Conservation (phyloP, 2,113 vertebrate species). For the Gulo gulo region DNA sequence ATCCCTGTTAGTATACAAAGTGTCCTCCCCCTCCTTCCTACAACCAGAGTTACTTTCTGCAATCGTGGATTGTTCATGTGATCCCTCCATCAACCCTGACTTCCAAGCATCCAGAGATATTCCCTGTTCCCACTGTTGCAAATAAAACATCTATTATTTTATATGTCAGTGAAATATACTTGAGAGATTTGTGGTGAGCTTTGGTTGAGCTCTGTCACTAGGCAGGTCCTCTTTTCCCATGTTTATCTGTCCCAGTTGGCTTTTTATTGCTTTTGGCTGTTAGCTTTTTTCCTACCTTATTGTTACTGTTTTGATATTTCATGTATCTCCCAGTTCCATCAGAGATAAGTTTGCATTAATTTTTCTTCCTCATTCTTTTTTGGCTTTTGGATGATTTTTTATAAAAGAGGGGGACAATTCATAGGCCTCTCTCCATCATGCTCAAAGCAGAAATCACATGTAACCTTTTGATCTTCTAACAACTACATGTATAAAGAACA, state of each 20-base stretch:
- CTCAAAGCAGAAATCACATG: constrained; percentile 17
- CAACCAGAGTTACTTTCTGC: neutral
- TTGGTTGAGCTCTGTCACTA: neutral
- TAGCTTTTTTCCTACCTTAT: neutral
- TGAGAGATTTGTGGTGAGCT: neutral
- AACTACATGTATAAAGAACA: neutral
- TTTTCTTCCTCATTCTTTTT: neutral
- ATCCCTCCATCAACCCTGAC: neutral
- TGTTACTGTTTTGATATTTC: neutral
- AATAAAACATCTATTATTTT: neutral
- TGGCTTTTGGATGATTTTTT: constrained; percentile 19
- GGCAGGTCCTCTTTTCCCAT: neutral
- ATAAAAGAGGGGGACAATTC: neutral
- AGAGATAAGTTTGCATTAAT: neutral
- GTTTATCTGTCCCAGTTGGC: neutral
- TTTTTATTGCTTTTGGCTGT: neutral
- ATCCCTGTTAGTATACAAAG: neutral
- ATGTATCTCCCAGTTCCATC: neutral
- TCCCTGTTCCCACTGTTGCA: neutral
- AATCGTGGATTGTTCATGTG: neutral
- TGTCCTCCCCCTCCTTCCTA: neutral
- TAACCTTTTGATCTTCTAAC: neutral
- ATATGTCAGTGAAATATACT: neutral
- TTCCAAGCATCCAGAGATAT: neutral
- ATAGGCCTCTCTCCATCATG: neutral